Percentiles rank a stretch among this genome's conserved stretches.
These are phyloP conservation scores for Poeciliopsis occidentalis DNA, from an alignment of 2,113 vertebrate genomes.

Conservation along the genomic window DNA sequence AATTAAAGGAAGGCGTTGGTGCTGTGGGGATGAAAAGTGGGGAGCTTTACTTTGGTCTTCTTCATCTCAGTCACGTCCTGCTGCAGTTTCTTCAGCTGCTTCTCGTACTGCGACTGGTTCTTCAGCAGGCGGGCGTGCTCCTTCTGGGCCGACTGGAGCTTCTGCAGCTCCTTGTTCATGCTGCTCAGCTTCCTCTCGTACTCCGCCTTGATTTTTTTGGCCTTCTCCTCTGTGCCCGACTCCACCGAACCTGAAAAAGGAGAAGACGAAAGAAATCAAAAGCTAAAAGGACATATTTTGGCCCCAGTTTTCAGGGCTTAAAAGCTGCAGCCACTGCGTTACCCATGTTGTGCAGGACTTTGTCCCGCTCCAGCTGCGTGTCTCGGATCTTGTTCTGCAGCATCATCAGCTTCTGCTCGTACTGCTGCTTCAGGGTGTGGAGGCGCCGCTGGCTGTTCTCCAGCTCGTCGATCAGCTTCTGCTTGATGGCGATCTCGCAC, in stretches of 20 bases:
- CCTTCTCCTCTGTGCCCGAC: slow-evolving; percentile 93
- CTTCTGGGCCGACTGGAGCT: slow-evolving; percentile 94
- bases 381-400: slow-evolving; percentile 96
- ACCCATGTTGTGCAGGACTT: slow-evolving; percentile 97
- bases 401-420: too few species aligned
- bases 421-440: too few species aligned
- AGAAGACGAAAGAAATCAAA: too few species aligned
- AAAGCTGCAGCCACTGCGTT: slow-evolving; percentile 21
- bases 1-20: neutral
- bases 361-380: slow-evolving; percentile 96
- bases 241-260: slow-evolving; percentile 88
- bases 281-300: neutral
- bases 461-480: slow-evolving; percentile 97
- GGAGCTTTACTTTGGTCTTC: slow-evolving; percentile 90
- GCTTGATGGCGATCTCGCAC: slow-evolving; percentile 99
- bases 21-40: too few species aligned
- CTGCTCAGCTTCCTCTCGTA: slow-evolving; percentile 95
- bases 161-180: slow-evolving; percentile 97
- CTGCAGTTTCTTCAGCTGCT: slow-evolving; percentile 94
- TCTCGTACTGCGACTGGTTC: slow-evolving; percentile 98
- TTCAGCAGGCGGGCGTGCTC: slow-evolving; percentile 94
- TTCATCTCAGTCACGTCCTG: slow-evolving; percentile 97
- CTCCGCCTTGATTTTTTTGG: slow-evolving; percentile 91
- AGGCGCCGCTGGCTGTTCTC: slow-evolving; percentile 99
- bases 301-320: neutral